Percentiles rank a stretch among this genome's conserved stretches.
Evolutionary conservation across 2,888 invertebrate species (phyloP).

Genomic region (Nymphalis urticae): DNA sequence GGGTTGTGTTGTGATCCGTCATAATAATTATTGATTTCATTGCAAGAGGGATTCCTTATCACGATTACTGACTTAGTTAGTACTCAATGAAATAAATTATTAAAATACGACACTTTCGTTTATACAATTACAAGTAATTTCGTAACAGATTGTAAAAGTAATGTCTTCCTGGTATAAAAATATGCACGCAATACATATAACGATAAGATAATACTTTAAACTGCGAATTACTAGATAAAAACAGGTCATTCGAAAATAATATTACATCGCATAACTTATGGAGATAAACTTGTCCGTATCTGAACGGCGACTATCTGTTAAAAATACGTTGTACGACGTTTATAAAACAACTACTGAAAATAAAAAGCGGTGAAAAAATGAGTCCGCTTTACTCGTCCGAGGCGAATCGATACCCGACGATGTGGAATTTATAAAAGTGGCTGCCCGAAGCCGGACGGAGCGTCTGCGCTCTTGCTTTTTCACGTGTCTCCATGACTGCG

Average conservation of each 20-base stretch:
- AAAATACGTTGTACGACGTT: constrained; percentile 4
- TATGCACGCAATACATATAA: not conserved
- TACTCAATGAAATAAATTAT: no score
- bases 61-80: no score
- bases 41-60: no score
- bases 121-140: no score
- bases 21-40: not conserved
- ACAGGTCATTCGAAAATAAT: constrained; percentile 6
- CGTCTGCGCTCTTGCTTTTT: constrained; percentile 75
- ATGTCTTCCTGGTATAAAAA: not conserved
- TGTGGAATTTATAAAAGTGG: constrained; percentile 57
- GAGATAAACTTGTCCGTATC: not conserved
- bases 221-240: not conserved
- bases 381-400: constrained; percentile 35
- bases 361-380: constrained; percentile 33
- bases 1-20: not conserved
- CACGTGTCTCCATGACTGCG: constrained; percentile 55
- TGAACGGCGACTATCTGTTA: not conserved
- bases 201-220: constrained; percentile 1
- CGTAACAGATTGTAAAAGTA: not conserved
- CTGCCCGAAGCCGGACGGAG: constrained; percentile 44
- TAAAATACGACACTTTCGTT: no score
- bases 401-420: constrained; percentile 58
- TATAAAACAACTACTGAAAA: constrained; percentile 24
- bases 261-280: not conserved